Evolutionary conservation across 1,140 invertebrate species (phyloP), one percentile per base, ranked within the genome.

Genomic region (Trichonephila inaurata): DNA sequence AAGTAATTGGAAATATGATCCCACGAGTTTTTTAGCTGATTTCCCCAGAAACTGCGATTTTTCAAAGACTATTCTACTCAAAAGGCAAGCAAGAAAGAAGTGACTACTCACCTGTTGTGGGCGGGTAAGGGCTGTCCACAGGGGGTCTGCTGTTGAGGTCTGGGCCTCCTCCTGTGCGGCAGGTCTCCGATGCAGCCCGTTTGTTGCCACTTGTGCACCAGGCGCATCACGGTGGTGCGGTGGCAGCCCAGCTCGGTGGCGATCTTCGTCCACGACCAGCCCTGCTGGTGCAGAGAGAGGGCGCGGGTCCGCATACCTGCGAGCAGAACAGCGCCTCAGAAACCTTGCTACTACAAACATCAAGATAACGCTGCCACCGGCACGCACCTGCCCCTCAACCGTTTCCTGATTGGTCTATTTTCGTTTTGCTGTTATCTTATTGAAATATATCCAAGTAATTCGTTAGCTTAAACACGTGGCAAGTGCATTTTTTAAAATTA

Each of bases 141-240:
- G 21, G 24, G 33, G 5, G 28, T 24, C 33, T 86, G 85, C 60
- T 44, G 64, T 8, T 14, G 85, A 4, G 93, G 58, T 19, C 93
- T 28, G 44, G 93, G 93, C 64, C 81, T 89, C 40, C 93, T 89
- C 10, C 93, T 51, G 51, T 94, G 93, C 0, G 93, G 93, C 61
- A 94, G 81, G 72, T 94, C 93, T 21, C 87, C 87, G 21, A 94
- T 94, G 72, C 93, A 94, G n/a, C 93, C 93, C 12, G 93, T 94
- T 81, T 94, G 93, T 61, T 94, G 93, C 93, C 93, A 94, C 62
- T 94, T 94, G 93, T 94, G 93, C 33, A 94, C 93, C n/a, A 94
- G 88, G 8, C 93, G 72, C 93, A 94, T 94, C 60, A 94, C 93
- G 16, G 93, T 94, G 93, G 93, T 94, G 12, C 93, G 61, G 83